phyloP scores from a whole-genome alignment of 2,797 vertebrate genomes.

The Remorina albescens region DNA sequence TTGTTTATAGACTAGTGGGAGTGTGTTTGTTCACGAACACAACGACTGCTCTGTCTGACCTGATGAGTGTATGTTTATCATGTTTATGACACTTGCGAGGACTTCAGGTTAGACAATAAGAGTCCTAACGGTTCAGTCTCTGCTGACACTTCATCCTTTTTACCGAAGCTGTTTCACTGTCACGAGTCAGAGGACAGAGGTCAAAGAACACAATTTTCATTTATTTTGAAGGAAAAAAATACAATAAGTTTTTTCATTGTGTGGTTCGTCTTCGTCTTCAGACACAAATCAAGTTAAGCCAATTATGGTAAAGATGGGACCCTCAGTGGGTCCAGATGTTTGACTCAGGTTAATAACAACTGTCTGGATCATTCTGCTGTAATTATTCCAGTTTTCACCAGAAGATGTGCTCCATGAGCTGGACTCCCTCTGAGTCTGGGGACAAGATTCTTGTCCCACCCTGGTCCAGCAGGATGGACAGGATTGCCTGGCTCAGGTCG shows the following conservation, averaged over 20 bases:
- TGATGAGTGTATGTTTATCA: background rate
- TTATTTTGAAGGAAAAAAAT: too few species aligned
- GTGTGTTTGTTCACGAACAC: constrained; percentile 62
- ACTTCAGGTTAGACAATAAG: too few species aligned
- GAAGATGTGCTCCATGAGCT: constrained; percentile 81
- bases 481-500: constrained; percentile 71
- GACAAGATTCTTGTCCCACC: constrained; percentile 71
- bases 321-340: too few species aligned
- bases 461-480: constrained; percentile 77
- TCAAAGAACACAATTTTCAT: background rate
- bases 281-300: too few species aligned
- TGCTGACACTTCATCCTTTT: background rate
- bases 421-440: constrained; percentile 57
- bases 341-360: background rate
- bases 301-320: too few species aligned
- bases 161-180: constrained; percentile 25
- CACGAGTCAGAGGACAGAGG: background rate
- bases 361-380: background rate
- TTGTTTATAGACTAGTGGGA: constrained; percentile 55
- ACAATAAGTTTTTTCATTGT: too few species aligned
- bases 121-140: too few species aligned
- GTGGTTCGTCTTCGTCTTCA: too few species aligned
- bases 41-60: constrained; percentile 61
- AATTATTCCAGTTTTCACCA: constrained; percentile 66
- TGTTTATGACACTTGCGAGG: constrained; percentile 14